These are phyloP conservation scores for Notocelia uddmanniana DNA, from an alignment of 2,888 invertebrate species.

Conservation along the genomic window DNA sequence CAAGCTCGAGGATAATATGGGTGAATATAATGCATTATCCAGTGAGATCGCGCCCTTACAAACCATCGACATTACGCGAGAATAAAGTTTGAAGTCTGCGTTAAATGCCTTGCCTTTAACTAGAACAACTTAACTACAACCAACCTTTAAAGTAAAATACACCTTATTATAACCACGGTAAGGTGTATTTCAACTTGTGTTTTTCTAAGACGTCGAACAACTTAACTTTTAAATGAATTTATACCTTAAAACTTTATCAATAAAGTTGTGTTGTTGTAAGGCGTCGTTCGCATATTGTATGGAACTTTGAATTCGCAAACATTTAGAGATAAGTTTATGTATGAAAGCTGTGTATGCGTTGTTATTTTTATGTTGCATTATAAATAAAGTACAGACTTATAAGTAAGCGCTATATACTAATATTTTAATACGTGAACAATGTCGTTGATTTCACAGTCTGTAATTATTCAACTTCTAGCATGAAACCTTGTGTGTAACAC, in stretches of 20 bases:
- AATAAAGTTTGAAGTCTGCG: slow-evolving; percentile 43
- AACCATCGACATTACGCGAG: slow-evolving; percentile 42
- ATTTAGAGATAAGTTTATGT: slow-evolving; percentile 19
- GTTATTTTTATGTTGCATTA: slow-evolving; percentile 3
- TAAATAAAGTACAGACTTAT: no score
- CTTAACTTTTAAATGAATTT: background rate
- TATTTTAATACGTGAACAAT: no score
- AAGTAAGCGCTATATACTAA: no score
- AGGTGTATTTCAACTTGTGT: background rate
- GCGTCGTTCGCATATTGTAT: background rate
- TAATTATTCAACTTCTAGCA: no score
- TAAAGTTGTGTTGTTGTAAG: background rate
- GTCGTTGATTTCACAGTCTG: no score
- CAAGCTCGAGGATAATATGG: background rate
- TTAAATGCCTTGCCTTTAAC: slow-evolving; percentile 18
- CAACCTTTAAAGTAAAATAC: background rate
- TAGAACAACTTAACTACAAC: slow-evolving; percentile 11
- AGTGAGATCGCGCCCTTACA: slow-evolving; percentile 32
- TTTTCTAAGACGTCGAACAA: background rate
- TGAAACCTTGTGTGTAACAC: no score
- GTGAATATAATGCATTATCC: background rate
- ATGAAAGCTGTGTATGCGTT: slow-evolving; percentile 1
- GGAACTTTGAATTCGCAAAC: slow-evolving; percentile 11
- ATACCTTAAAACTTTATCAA: background rate
- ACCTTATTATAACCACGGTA: background rate